A percentile compares a stretch with the other conserved stretches of the same genome.
phyloP scores from a whole-genome alignment of 2,888 invertebrate species.

The Dolichomitus sp. region DNA sequence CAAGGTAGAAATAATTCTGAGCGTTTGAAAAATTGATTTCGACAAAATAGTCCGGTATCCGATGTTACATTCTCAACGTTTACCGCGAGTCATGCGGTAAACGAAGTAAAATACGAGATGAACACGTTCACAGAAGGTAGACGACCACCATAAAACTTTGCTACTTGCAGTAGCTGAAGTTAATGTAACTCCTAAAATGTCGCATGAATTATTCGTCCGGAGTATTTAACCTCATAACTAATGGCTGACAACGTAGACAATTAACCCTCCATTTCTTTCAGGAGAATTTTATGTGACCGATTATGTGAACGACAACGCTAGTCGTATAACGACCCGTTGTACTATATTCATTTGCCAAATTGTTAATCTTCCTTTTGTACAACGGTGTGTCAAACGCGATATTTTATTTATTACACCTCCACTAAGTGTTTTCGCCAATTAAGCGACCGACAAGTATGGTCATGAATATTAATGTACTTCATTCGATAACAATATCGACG shows the following conservation, averaged over 20 bases:
- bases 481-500: slow-evolving; percentile 2
- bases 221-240: neutral
- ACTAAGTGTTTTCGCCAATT: neutral
- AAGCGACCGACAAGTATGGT: neutral
- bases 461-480: slow-evolving; percentile 24
- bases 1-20: neutral
- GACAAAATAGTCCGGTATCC: neutral
- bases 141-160: neutral
- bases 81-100: neutral
- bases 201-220: neutral
- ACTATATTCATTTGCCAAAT: neutral
- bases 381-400: neutral
- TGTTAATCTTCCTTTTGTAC: neutral
- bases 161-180: neutral
- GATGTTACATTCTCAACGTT: neutral
- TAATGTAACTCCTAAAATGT: slow-evolving; percentile 11
- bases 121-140: neutral
- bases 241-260: neutral
- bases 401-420: neutral
- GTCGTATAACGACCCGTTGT: neutral
- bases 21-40: neutral
- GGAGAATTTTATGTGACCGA: neutral
- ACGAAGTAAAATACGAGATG: neutral
- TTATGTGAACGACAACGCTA: neutral
- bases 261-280: neutral